These are phyloP conservation scores for Ursus arctos DNA, from an alignment of 2,113 vertebrate species.

Conservation along the genomic window DNA sequence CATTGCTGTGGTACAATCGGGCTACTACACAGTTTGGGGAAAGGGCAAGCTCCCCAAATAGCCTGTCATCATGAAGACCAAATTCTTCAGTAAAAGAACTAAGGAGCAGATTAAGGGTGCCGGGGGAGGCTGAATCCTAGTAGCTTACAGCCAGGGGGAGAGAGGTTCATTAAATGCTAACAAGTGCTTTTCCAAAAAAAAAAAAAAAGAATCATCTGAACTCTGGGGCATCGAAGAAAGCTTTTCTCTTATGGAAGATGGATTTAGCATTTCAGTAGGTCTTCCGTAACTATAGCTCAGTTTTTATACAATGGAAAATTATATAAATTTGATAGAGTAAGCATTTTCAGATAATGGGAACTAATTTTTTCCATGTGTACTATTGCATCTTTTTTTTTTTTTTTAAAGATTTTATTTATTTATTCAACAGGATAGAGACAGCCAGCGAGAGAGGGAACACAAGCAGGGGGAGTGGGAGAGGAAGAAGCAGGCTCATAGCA, in stretches of 20 bases:
- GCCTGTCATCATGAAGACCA: not conserved
- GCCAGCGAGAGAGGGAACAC: no score
- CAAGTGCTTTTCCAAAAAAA: not conserved
- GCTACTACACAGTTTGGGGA: not conserved
- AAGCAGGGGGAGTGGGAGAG: no score
- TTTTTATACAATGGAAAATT: not conserved
- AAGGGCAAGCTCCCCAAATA: not conserved
- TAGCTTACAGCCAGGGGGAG: not conserved
- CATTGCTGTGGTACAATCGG: not conserved
- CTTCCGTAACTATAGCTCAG: not conserved
- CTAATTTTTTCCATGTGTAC: not conserved
- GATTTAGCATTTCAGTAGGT: not conserved
- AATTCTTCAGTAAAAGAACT: not conserved
- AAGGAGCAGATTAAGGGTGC: not conserved
- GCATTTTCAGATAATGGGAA: not conserved
- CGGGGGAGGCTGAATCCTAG: not conserved
- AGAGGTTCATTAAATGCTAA: not conserved
- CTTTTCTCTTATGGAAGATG: not conserved
- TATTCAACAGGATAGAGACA: no score
- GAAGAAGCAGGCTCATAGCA: no score
- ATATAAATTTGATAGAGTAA: not conserved
- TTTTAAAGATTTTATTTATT: no score
- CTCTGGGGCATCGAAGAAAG: not conserved
- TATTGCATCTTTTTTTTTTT: not conserved
- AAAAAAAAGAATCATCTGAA: not conserved